Conservation (phyloP, 92 coral and sea anemone species). For the Porites lobata region DNA sequence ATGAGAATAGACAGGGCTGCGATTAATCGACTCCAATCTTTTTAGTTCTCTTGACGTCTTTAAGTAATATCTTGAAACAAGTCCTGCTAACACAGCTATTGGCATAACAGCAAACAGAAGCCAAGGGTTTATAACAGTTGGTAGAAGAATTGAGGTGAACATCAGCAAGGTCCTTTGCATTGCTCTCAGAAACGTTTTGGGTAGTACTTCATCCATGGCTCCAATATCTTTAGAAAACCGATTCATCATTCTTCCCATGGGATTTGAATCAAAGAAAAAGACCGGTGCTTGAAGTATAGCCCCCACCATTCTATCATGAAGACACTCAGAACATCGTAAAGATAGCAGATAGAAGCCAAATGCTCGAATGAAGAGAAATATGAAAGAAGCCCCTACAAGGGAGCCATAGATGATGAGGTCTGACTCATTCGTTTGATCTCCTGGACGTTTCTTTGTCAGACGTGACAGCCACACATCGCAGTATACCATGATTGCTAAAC, state of each 20-base stretch:
- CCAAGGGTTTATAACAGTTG: too few relatives aligned
- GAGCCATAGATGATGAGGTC: background rate
- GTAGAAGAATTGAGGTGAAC: too few relatives aligned
- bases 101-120: background rate
- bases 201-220: too few relatives aligned
- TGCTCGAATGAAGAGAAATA: too few relatives aligned
- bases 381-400: background rate
- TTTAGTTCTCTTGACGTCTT: slow-evolving; percentile 2
- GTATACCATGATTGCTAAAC: background rate
- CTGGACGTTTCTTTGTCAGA: slow-evolving; percentile 3
- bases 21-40: too few relatives aligned
- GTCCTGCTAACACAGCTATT: background rate
- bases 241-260: too few relatives aligned
- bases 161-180: too few relatives aligned
- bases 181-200: too few relatives aligned
- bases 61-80: background rate
- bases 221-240: too few relatives aligned
- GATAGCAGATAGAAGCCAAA: too few relatives aligned
- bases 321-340: too few relatives aligned
- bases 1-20: background rate
- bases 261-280: too few relatives aligned
- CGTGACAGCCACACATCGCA: background rate
- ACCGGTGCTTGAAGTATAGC: background rate
- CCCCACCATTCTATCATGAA: slow-evolving; percentile 21
- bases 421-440: background rate